These are phyloP conservation scores for Nymphalis c-album DNA, from an alignment of 2,888 invertebrate species.

Conservation along the genomic window DNA sequence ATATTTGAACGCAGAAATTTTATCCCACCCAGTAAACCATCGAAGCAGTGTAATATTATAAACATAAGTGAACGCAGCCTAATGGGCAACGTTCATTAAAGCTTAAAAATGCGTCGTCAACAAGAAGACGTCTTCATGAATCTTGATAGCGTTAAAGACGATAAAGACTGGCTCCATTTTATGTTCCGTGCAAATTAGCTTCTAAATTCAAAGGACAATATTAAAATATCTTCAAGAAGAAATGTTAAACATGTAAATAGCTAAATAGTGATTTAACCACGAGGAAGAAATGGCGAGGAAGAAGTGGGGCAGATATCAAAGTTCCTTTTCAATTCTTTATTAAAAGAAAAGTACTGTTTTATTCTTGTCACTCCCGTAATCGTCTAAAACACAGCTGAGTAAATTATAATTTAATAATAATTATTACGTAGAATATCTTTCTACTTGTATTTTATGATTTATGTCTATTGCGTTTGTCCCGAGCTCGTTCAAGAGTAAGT, in stretches of 20 bases:
- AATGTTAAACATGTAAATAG: too few species aligned
- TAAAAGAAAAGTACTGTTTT: too few species aligned
- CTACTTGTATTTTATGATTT: conserved; percentile 16
- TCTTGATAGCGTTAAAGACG: conserved; percentile 6
- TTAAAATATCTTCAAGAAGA: not conserved
- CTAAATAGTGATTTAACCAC: too few species aligned
- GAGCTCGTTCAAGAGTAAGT: conserved; percentile 19
- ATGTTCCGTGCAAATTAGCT: not conserved
- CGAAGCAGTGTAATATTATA: not conserved
- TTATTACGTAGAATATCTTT: conserved; percentile 6
- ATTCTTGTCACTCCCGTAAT: too few species aligned
- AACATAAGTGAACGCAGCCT: not conserved
- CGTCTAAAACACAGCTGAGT: not conserved
- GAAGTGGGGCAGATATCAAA: too few species aligned
- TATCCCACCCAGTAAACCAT: too few species aligned
- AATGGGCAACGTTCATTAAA: not conserved
- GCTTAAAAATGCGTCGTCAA: conserved; percentile 1
- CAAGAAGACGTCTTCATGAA: not conserved
- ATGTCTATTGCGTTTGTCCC: conserved; percentile 13
- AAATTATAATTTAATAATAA: conserved; percentile 1
- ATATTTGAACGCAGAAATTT: too few species aligned
- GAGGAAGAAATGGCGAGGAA: too few species aligned
- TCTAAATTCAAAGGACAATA: not conserved
- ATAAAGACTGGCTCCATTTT: not conserved
- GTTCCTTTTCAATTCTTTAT: too few species aligned